These are phyloP conservation scores for Ctenosaura bakeri DNA, from an alignment of 2,797 vertebrate species.

Conservation along the genomic window DNA sequence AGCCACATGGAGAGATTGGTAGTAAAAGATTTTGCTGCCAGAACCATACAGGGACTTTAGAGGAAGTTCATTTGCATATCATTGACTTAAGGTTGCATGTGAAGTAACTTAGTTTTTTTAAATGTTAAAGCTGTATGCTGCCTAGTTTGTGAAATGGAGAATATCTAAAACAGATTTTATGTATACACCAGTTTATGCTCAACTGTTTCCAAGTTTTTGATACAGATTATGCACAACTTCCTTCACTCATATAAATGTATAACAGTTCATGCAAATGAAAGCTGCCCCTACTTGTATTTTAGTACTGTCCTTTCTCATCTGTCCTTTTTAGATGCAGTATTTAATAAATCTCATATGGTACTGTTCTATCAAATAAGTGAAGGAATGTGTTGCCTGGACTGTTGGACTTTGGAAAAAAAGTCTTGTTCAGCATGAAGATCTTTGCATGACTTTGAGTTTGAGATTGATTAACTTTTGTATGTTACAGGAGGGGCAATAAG, in stretches of 20 bases:
- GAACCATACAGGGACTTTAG: conserved; percentile 43
- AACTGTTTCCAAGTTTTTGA: not conserved
- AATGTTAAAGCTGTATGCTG: not conserved
- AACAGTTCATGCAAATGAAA: not conserved
- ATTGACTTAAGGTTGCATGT: conserved; percentile 17
- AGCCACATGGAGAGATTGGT: not conserved
- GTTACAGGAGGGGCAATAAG: not conserved
- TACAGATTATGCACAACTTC: not conserved
- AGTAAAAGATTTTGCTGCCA: conserved; percentile 60
- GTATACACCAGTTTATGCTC: not conserved
- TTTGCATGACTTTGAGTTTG: conserved; percentile 8
- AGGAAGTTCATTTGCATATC: conserved; percentile 44
- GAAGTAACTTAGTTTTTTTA: not conserved
- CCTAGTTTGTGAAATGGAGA: not conserved
- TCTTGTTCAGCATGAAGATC: not conserved
- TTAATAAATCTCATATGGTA: not conserved
- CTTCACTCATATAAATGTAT: not conserved
- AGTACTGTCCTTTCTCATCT: not conserved
- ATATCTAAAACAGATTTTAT: not conserved
- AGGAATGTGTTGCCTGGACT: not conserved
- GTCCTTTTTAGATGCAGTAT: not conserved
- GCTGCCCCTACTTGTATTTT: not conserved
- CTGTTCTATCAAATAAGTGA: not conserved
- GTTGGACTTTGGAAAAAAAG: not conserved
- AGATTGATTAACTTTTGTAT: not conserved